Conservation (phyloP, 2,888 invertebrate species). For the Caradrina kadenii region DNA sequence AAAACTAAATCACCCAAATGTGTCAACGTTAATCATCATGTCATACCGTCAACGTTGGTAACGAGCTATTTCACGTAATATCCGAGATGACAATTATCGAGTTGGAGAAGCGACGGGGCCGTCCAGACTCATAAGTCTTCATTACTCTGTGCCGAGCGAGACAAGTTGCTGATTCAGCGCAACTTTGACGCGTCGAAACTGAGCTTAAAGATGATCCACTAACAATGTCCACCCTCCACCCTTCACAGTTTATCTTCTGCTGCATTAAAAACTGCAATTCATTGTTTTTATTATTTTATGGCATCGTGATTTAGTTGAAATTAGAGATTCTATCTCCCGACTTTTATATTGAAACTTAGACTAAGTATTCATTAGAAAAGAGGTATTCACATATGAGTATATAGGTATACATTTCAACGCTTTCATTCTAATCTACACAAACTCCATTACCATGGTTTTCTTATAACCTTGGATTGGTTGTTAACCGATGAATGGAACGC, state of each 20-base stretch:
- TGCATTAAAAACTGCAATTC: slow-evolving; percentile 51
- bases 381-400: no score
- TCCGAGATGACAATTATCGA: slow-evolving; percentile 81
- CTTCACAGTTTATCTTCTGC: slow-evolving; percentile 38
- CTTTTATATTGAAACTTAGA: no score
- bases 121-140: slow-evolving; percentile 88
- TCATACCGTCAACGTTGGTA: slow-evolving; percentile 35
- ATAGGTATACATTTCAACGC: background rate
- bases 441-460: no score
- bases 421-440: background rate
- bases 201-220: slow-evolving; percentile 74
- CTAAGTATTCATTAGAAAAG: no score
- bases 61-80: slow-evolving; percentile 68
- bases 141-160: slow-evolving; percentile 74
- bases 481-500: background rate
- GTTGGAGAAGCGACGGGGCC: slow-evolving; percentile 64
- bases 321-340: background rate
- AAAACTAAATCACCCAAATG: slow-evolving; percentile 17
- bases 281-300: slow-evolving; percentile 31
- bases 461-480: no score
- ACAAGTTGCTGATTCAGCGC: slow-evolving; percentile 72
- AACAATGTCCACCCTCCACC: slow-evolving; percentile 48
- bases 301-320: background rate
- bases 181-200: slow-evolving; percentile 78
- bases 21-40: slow-evolving; percentile 51